Evolutionary conservation across 2,113 vertebrate genomes (phyloP), one percentile per base, ranked within the genome.

Genomic region (Hiodon tergisus): DNA sequence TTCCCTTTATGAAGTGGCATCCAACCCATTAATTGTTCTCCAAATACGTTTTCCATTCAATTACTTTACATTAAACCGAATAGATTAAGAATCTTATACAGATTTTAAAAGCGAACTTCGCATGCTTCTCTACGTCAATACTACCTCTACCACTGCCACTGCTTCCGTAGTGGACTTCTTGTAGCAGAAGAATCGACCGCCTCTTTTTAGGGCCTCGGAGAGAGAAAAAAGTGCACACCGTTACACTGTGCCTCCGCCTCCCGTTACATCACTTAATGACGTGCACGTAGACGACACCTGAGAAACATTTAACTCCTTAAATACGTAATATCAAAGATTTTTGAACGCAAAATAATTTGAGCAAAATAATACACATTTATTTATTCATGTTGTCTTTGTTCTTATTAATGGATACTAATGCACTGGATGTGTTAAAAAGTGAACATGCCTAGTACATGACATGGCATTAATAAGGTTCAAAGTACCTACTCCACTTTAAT

Each of bases 261-360:
- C 46, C 55, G 46, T 75, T 53, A 75, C 63, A 51, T 75, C 46
- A 31, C n/a, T 9, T 3, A n/a, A 65, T 67, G 65, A 75, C 72
- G 72, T 63, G 46, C 51, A 73, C 54, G 51, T 52, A 73, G 72
- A 46, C 51, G 60, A 65, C 51, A 73, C 51, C 61, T 63, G 50
- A 47, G 61, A 10, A 17, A 17, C 31, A 66, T 63, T 73, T 73
- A 73, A 73, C 72, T 66, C 72, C 61, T 65, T 73, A 66, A 13
- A 63, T 73, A 5, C 13, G 52, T 4, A 52, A 53, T 69, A 3
- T 9, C 3, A 2, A 46, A 8, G 63, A 47, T 4, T 60, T 60
- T 4, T 60, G n/a, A 5, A 60, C 4, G 6, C 2, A 31, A 31
- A 31, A 31, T 31, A 31, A 61, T 59, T 4, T 13, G 58, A 13